Evolutionary conservation across 2,888 invertebrate species (phyloP), one percentile per base, ranked within the genome.

Genomic region (Scelioninae gen. 1): DNA sequence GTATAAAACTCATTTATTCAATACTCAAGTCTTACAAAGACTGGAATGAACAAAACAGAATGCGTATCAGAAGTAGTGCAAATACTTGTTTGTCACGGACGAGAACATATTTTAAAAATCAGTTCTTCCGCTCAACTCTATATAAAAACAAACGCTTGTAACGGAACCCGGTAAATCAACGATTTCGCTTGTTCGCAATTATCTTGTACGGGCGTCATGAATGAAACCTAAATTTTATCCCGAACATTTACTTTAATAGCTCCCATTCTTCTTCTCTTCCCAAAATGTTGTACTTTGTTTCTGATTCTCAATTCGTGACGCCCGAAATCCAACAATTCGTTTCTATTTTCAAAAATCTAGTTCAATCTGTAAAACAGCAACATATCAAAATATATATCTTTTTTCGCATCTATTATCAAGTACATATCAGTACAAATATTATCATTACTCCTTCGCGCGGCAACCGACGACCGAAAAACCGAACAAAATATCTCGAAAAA

Each of bases 341-440:
- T 23, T 43, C 66, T 66, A 66, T 66, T 23, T 55, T 40, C 55
- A 45, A 55, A 68, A 68, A 62, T 75, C 56, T 58, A 49, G 65
- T 16, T 58, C 47, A 49, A 56, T 53, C 56, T 74, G 74, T 74
- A 65, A 74, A 74, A 74, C 74, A 74, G 63, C 74, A 74, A 74
- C 74, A 74, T 74, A 74, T 63, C 74, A 74, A 74, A 74, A 63
- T 56, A 74, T 74, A 74, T 74, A 47, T 56, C 4, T 45, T 45
- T 45, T 71, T 71, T 49, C 58, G 43, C 31, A 43, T 72, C 62
- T 72, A 62, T 62, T 62, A 51, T 72, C 55, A 55, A 53, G 40
- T 66, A 68, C 55, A 68, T n/a, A n/a, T n/a, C n/a, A n/a, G n/a
- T n/a, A n/a, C n/a, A n/a, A 68, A 74, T 63, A 63, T 74, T 72